Base-by-base conservation (phyloP, 2,888 invertebrate species). In the Aphidius colemani region DNA sequence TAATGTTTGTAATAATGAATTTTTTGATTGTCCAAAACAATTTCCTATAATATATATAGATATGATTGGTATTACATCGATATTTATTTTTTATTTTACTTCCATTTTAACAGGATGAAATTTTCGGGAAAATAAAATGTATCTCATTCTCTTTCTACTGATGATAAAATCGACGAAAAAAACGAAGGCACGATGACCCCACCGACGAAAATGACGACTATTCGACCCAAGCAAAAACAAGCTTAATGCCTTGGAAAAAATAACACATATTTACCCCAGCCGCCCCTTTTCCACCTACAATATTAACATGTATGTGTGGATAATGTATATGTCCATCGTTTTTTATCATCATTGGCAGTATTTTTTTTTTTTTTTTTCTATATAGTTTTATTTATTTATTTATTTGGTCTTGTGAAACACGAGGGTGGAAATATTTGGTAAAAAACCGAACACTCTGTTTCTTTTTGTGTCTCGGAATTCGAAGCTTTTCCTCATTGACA, bases 241-340 rank as follows among this genome's bases (percentile, higher is more conserved):
- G 77, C 79, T 78, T 80, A 80, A 80, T 80, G 80, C 78, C 74
- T 80, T 75, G 80, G 80, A 80, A 80, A 79, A 80, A 80, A 80
- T 79, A 80, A 80, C 80, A 77, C 73, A 76, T 75, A 69, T 71
- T 67, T 72, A 70, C 74, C 70, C 30, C 30, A n/a, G n/a, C 30
- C 5, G 30, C 4, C 64, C 56, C 56, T 18, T 0, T 1, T 18
- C 1, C 13, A 18, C 13, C 2, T 18, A 18, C 53, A 53, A 58
- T 49, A 64, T 18, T 56, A 56, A 40, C 61, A 49, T 68, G 63
- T 60, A 57, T 53, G 43, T 57, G 45, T 40, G 10, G 30, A 10
- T 9, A 30, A 30, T 30, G 30, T 30, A 30, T 30, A 4, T 8
- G 50, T 55, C 3, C 50, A 43, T 50, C 50, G 39, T 30, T 48